Percentiles rank a stretch among this genome's conserved stretches.
Conservation (phyloP, 2,113 vertebrate genomes). For the Pteropus alecto region DNA sequence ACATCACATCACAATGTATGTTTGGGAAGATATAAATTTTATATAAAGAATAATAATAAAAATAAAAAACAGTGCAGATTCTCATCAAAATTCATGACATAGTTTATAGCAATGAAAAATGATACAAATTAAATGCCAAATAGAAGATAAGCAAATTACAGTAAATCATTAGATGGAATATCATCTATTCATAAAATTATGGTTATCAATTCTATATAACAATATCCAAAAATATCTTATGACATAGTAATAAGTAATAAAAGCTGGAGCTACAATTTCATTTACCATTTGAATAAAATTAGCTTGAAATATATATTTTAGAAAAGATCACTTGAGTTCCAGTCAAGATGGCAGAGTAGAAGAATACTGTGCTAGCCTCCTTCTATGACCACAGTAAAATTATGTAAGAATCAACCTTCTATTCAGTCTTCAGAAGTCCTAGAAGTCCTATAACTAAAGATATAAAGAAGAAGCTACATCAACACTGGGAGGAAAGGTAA, state of each 20-base stretch:
- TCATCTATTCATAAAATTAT: background rate
- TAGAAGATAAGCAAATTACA: background rate
- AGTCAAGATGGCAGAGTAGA: too few species aligned
- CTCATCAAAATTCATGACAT: background rate
- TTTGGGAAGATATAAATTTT: background rate
- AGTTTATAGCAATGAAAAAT: too few species aligned
- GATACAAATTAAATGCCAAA: background rate
- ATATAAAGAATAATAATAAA: background rate
- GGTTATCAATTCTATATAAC: background rate
- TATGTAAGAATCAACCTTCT: too few species aligned
- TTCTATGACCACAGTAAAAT: too few species aligned
- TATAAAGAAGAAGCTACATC: too few species aligned
- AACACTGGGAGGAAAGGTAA: too few species aligned
- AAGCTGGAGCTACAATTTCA: background rate
- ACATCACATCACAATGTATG: background rate
- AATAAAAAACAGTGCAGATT: background rate
- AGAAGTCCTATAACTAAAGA: too few species aligned
- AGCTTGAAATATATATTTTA: background rate
- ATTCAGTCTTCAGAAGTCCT: too few species aligned
- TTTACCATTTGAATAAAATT: background rate
- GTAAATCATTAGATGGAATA: background rate
- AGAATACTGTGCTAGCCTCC: too few species aligned
- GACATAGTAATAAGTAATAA: background rate
- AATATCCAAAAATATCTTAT: background rate
- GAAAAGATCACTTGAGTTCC: background rate